phyloP scores from a whole-genome alignment of 2,888 invertebrate genomes.

The Bombylius discolor region DNA sequence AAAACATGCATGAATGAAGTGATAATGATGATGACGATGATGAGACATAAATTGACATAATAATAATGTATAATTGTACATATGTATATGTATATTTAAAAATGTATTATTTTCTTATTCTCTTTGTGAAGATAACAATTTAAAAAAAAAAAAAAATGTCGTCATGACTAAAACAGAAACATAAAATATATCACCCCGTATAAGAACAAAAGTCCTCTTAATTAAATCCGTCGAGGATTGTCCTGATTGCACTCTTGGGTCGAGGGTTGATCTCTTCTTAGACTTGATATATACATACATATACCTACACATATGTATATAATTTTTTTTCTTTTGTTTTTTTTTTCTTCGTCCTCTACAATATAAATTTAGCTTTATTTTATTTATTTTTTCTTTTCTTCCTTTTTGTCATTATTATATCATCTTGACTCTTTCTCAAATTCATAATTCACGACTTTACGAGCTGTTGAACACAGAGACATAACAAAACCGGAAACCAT shows the following conservation, averaged over 20 bases:
- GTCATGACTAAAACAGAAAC: too few relatives aligned
- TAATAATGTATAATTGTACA: too few relatives aligned
- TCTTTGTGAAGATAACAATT: too few relatives aligned
- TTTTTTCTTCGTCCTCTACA: background rate
- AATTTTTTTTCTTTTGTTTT: conserved; percentile 5
- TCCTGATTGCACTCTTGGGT: conserved; percentile 14
- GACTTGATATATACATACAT: too few relatives aligned
- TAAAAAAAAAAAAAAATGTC: too few relatives aligned
- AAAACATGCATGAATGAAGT: too few relatives aligned
- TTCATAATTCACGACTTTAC: background rate
- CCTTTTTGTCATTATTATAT: too few relatives aligned
- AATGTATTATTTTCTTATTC: too few relatives aligned
- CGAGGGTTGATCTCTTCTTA: conserved; percentile 8
- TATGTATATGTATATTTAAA: too few relatives aligned
- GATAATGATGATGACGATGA: too few relatives aligned
- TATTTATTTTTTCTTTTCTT: background rate
- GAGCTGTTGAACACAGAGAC: conserved; percentile 7
- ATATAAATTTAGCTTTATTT: background rate
- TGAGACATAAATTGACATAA: too few relatives aligned
- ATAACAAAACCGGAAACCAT: background rate
- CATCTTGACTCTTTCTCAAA: background rate
- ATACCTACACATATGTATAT: background rate
- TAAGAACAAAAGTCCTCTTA: conserved; percentile 14
- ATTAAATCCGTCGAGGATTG: conserved; percentile 15
- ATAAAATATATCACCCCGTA: background rate